Percentiles rank a stretch among this genome's conserved stretches.
phyloP scores from a whole-genome alignment of 2,888 invertebrate species.

The Platypus cylindrus region DNA sequence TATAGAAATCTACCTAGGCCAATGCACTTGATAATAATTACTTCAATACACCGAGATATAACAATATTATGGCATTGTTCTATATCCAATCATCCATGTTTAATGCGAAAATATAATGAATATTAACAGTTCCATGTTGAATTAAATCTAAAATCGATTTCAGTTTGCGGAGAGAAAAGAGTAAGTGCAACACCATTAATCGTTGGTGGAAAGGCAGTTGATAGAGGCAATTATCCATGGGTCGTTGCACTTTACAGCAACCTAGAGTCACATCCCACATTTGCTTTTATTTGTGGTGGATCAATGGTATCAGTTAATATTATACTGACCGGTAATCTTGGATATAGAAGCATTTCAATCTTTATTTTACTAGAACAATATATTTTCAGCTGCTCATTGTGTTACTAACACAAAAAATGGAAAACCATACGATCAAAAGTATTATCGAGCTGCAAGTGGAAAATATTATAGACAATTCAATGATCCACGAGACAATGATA shows the following conservation, averaged over 20 bases:
- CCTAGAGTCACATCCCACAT: conserved; percentile 3
- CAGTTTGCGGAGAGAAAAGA: conserved; percentile 29
- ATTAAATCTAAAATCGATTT: conserved; percentile 13
- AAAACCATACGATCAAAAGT: conserved; percentile 4
- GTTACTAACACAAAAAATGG: conserved; percentile 18
- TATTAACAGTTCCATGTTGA: too few species aligned
- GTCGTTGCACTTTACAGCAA: conserved; percentile 24
- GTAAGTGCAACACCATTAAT: conserved; percentile 22
- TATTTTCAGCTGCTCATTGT: conserved; percentile 28
- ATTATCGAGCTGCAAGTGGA: conserved; percentile 24
- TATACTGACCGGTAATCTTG: conserved; percentile 24
- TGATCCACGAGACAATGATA: conserved; percentile 20
- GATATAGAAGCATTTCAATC: neutral
- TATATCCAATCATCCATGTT: too few species aligned
- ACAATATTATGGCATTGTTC: too few species aligned
- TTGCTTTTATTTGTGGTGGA: conserved; percentile 24
- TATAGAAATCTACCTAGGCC: too few species aligned
- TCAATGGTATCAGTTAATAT: conserved; percentile 24
- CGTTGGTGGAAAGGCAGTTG: conserved; percentile 22
- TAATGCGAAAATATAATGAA: too few species aligned
- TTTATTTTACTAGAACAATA: conserved; percentile 4
- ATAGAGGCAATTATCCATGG: conserved; percentile 29
- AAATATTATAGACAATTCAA: conserved; percentile 26
- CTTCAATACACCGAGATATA: too few species aligned
- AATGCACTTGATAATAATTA: too few species aligned